Conservation (phyloP, 2,888 invertebrate species). For the Tetragnatha montana region DNA sequence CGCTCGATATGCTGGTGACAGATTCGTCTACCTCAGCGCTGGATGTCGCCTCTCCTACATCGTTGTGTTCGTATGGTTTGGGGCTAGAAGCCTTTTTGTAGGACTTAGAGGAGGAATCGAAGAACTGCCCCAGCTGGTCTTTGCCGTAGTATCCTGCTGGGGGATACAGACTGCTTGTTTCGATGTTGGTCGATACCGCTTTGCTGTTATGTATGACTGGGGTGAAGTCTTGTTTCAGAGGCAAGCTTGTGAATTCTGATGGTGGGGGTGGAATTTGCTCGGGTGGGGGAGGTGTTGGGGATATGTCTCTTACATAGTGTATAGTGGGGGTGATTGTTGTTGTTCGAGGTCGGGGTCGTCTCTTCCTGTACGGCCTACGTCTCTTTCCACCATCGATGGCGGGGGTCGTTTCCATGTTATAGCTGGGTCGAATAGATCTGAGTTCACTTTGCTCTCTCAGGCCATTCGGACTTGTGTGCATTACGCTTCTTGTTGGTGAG, state of each 20-base stretch:
- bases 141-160: slow-evolving; percentile 68
- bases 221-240: slow-evolving; percentile 12
- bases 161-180: slow-evolving; percentile 56
- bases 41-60: slow-evolving; percentile 41
- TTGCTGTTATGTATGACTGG: slow-evolving; percentile 24
- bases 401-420: slow-evolving; percentile 5
- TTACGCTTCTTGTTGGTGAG: neutral
- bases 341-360: slow-evolving; percentile 43
- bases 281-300: slow-evolving; percentile 61
- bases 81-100: slow-evolving; percentile 42
- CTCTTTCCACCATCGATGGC: slow-evolving; percentile 12
- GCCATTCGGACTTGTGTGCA: neutral
- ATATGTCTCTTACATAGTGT: slow-evolving; percentile 41
- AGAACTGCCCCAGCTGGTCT: slow-evolving; percentile 64
- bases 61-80: slow-evolving; percentile 29
- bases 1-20: slow-evolving; percentile 31
- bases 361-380: slow-evolving; percentile 44
- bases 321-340: slow-evolving; percentile 12
- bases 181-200: slow-evolving; percentile 6
- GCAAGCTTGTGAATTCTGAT: slow-evolving; percentile 49
- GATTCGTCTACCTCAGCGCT: slow-evolving; percentile 53
- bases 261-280: slow-evolving; percentile 67
- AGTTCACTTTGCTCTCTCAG: slow-evolving; percentile 6
- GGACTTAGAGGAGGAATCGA: slow-evolving; percentile 50
- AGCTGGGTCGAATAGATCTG: slow-evolving; percentile 11